phyloP scores from a whole-genome alignment of 1,140 invertebrate genomes.

The Nebria ingens region DNA sequence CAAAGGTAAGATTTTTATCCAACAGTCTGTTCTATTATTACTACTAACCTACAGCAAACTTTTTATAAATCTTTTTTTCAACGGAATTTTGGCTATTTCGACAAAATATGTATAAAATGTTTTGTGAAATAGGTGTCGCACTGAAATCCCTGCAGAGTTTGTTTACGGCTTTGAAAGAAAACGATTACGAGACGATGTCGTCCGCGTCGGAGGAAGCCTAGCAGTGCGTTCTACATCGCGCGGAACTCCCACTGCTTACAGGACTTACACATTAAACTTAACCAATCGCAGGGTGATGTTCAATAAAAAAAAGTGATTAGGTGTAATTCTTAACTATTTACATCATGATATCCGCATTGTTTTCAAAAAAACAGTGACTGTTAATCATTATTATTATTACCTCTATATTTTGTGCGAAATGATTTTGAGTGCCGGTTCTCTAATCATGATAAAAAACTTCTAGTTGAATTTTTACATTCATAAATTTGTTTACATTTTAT shows the following conservation, averaged over 20 bases:
- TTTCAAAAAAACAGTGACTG: background rate
- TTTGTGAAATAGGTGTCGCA: slow-evolving; percentile 35
- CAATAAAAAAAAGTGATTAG: too few relatives aligned
- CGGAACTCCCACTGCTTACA: background rate
- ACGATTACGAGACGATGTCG: slow-evolving; percentile 24
- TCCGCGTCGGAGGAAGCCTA: slow-evolving; percentile 27
- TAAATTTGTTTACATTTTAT: slow-evolving; percentile 9
- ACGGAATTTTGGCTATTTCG: slow-evolving; percentile 7
- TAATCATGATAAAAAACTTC: background rate
- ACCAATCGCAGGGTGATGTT: too few relatives aligned
- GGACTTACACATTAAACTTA: background rate
- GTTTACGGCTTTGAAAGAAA: slow-evolving; percentile 37
- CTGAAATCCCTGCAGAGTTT: slow-evolving; percentile 45
- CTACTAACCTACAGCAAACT: slow-evolving; percentile 7
- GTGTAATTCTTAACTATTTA: too few relatives aligned
- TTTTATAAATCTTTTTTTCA: background rate
- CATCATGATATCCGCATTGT: background rate
- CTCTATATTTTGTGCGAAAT: background rate
- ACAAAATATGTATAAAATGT: slow-evolving; percentile 4
- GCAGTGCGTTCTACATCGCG: slow-evolving; percentile 12
- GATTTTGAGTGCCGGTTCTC: background rate
- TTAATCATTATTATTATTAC: background rate
- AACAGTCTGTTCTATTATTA: background rate
- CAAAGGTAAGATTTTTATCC: slow-evolving; percentile 27
- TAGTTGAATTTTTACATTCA: slow-evolving; percentile 6